A percentile compares a stretch with the other conserved stretches of the same genome.
phyloP scores from a whole-genome alignment of 2,113 vertebrate species.

The Speoplatyrhinus poulsoni region DNA sequence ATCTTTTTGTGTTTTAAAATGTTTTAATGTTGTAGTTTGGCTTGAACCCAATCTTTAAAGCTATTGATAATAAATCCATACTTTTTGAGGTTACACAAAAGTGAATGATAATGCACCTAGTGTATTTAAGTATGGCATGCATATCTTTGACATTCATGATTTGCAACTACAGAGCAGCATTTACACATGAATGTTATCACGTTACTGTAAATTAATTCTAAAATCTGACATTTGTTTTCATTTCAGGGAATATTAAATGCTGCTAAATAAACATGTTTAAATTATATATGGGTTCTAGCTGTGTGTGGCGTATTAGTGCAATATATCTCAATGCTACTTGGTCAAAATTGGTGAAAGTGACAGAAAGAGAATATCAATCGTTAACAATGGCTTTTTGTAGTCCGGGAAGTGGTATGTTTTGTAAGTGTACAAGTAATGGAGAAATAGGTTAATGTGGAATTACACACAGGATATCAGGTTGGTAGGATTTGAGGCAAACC shows the following conservation, averaged over 20 bases:
- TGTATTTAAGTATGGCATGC: not conserved
- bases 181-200: slow-evolving; percentile 52
- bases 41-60: not conserved
- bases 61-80: too few species aligned
- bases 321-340: too few species aligned
- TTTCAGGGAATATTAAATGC: slow-evolving; percentile 62
- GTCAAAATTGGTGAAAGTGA: too few species aligned
- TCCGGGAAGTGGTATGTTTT: too few species aligned
- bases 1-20: slow-evolving; percentile 51
- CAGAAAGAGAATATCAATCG: too few species aligned
- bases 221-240: slow-evolving; percentile 41
- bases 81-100: not conserved
- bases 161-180: slow-evolving; percentile 66
- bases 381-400: too few species aligned
- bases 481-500: too few species aligned
- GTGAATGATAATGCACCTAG: not conserved
- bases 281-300: slow-evolving; percentile 23
- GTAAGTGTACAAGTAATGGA: too few species aligned
- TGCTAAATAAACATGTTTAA: slow-evolving; percentile 58
- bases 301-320: too few species aligned
- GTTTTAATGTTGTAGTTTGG: slow-evolving; percentile 12
- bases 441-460: too few species aligned
- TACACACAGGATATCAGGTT: too few species aligned
- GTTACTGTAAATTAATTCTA: slow-evolving; percentile 38
- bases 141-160: slow-evolving; percentile 9